phyloP scores from a whole-genome alignment of 2,113 vertebrate species.

The Atrichornis clamosus region DNA sequence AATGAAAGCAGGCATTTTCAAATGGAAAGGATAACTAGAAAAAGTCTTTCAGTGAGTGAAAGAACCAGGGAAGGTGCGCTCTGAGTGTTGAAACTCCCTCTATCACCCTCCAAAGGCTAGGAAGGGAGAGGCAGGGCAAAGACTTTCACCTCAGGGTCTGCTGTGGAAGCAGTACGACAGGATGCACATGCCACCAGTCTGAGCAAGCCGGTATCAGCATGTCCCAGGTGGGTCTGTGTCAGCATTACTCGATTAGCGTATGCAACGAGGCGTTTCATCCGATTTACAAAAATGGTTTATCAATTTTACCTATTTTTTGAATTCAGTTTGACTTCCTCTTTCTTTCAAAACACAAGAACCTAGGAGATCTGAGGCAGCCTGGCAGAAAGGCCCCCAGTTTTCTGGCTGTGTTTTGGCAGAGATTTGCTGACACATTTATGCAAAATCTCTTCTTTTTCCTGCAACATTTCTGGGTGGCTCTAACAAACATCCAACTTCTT shows the following conservation, averaged over 20 bases:
- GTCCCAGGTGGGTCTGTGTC: background rate
- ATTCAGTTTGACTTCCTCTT: background rate
- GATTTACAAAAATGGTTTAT: background rate
- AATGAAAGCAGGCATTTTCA: background rate
- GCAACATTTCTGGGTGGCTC: background rate
- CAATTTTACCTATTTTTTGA: background rate
- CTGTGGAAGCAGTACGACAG: fast-evolving
- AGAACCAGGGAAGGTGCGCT: fast-evolving
- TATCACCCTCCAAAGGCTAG: background rate
- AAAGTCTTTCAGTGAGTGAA: background rate
- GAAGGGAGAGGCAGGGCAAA: background rate
- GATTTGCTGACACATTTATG: background rate
- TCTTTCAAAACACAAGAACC: background rate
- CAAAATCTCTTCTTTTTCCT: background rate
- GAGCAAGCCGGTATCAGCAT: background rate
- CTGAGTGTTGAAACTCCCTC: background rate
- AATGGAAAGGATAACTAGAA: background rate
- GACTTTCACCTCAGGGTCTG: background rate
- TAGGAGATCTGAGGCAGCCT: background rate
- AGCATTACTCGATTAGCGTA: background rate
- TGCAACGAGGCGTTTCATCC: background rate
- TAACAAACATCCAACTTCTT: background rate
- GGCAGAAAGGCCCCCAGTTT: background rate
- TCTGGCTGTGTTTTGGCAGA: background rate
- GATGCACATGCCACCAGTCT: background rate